Base-by-base conservation (phyloP, 1,140 invertebrate species). In the Pogonognathellus flavescens region DNA sequence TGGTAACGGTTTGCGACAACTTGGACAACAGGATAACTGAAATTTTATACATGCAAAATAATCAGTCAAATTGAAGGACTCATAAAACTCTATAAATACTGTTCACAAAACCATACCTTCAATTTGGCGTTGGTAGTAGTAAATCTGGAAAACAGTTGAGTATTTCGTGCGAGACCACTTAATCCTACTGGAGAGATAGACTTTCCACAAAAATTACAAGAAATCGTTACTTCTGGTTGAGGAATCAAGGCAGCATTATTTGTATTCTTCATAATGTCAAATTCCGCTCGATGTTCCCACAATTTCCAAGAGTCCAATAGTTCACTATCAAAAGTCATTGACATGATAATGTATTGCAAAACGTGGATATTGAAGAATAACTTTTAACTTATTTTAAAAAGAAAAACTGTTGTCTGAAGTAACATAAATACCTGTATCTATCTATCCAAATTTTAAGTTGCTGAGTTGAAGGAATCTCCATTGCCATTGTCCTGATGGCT, bases 171-270 rank as follows among this genome's bases (percentile, higher is more conserved):
- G 50, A 93, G 90, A 84, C 93, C 93, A 85, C 94, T 92, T 91
- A 95, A 92, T 66, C 93, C 94, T 66, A 95, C 94, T 0, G 85
- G 82, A 14, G 96, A 96, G 85, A 98, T 96, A 86, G 94, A 95
- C 91, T 98, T 98, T 5, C 96, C 95, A 92, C 97, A 99, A 92
- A 97, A 99, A 90, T 96, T 97, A 91, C 97, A 99, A 8, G 95
- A 95, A 41, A 98, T 93, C 90, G 94, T 97, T 80, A 98, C 95
- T 89, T 97, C 95, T 84, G 95, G 94, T 0, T 93, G 92, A 20
- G 94, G 93, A 89, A 93, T 93, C 70, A 93, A 92, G 11, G 92
- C 92, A 9, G 92, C 91, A 88, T 93, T 94, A 52, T 92, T 92
- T 7, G 92, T 91, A 89, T 93, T 93, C 90, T 95, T 92, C 52